Evolutionary conservation across 1,140 invertebrate species (phyloP).

Genomic region (Pinna nobilis): DNA sequence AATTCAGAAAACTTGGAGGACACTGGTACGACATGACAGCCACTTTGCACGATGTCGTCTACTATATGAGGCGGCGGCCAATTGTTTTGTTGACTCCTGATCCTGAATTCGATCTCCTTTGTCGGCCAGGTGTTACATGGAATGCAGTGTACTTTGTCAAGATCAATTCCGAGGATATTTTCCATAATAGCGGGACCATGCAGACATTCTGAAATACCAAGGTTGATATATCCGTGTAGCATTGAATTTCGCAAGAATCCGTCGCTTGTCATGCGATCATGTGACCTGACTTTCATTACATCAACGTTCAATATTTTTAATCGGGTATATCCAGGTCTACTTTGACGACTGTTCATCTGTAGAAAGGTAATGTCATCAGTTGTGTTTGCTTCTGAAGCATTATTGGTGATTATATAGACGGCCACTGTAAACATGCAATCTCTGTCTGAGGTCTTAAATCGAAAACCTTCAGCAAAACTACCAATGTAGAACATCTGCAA

Average conservation of each 20-base stretch:
- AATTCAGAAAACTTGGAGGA: background rate
- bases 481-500: too few relatives aligned
- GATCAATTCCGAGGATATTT: background rate
- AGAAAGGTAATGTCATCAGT: too few relatives aligned
- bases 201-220: too few relatives aligned
- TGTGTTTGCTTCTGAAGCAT: background rate
- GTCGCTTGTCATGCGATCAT: background rate
- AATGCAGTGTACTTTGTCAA: slow-evolving; percentile 9
- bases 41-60: slow-evolving; percentile 14
- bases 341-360: background rate
- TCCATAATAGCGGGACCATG: slow-evolving; percentile 15
- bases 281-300: background rate
- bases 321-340: background rate
- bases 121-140: slow-evolving; percentile 12
- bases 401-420: background rate
- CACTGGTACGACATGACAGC: slow-evolving; percentile 32
- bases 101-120: slow-evolving; percentile 1
- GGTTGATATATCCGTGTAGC: background rate
- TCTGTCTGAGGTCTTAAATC: background rate
- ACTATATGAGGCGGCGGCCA: slow-evolving; percentile 10
- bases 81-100: background rate
- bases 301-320: background rate
- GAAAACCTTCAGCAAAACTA: background rate
- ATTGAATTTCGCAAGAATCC: background rate
- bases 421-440: background rate